A percentile compares a stretch with the other conserved stretches of the same genome.
Evolutionary conservation across 1,140 invertebrate species (phyloP).

Genomic region (Batillaria attramentaria): DNA sequence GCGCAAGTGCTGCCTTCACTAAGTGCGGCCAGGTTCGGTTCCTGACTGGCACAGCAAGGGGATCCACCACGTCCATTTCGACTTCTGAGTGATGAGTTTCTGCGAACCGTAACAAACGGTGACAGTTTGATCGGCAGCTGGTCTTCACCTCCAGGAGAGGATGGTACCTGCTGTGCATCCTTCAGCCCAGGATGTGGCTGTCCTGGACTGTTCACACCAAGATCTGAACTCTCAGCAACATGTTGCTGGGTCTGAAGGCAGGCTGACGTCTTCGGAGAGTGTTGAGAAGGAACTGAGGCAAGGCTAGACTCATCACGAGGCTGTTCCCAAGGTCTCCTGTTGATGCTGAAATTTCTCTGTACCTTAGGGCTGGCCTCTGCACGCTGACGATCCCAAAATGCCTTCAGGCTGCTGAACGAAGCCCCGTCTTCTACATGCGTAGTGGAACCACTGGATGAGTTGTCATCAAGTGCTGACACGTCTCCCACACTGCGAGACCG

Average conservation of each 20-base stretch:
- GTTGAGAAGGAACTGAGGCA: too few relatives aligned
- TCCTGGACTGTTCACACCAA: too few relatives aligned
- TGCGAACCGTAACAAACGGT: conserved; percentile 1
- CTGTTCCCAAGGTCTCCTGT: too few relatives aligned
- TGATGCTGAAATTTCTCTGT: conserved; percentile 21
- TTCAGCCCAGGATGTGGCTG: neutral
- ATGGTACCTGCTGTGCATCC: neutral
- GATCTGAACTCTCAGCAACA: too few relatives aligned
- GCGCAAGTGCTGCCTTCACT: too few relatives aligned
- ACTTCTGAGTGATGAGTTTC: too few relatives aligned
- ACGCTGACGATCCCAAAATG: conserved; percentile 1
- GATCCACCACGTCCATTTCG: too few relatives aligned
- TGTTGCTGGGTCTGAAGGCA: too few relatives aligned
- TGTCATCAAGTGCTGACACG: neutral
- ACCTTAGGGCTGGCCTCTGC: neutral
- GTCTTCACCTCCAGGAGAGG: neutral
- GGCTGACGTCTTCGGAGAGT: too few relatives aligned
- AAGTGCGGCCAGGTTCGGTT: too few relatives aligned
- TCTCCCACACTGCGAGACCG: conserved; percentile 24
- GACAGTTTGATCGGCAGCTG: conserved; percentile 3
- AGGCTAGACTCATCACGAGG: too few relatives aligned
- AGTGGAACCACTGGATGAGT: neutral
- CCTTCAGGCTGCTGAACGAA: conserved; percentile 5
- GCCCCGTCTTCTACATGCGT: neutral
- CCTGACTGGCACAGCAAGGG: too few relatives aligned